These are phyloP conservation scores for Platypus cylindrus DNA, from an alignment of 2,888 invertebrate species.

Conservation along the genomic window DNA sequence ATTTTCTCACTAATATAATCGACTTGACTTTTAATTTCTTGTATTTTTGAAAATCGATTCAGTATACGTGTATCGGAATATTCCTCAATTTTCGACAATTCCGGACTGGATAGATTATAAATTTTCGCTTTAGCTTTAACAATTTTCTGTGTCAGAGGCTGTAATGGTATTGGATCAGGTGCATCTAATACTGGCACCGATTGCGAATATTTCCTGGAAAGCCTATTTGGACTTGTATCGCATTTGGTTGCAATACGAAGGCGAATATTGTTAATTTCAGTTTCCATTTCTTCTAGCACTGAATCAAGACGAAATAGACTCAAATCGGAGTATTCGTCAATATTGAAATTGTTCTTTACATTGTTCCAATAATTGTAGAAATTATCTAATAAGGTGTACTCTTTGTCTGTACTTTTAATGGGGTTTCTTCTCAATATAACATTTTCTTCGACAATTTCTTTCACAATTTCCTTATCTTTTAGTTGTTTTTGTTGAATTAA, in stretches of 20 bases:
- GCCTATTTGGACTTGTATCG: slow-evolving; percentile 8
- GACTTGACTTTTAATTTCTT: slow-evolving; percentile 19
- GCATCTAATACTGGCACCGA: slow-evolving; percentile 12
- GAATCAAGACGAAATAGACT: slow-evolving; percentile 15
- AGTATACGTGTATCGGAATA: slow-evolving; percentile 6
- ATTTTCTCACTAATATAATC: slow-evolving; percentile 20
- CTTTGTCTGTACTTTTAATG: slow-evolving; percentile 12
- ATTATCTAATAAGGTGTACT: slow-evolving; percentile 13
- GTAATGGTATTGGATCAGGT: slow-evolving; percentile 6
- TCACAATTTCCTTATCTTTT: no score
- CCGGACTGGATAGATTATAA: slow-evolving; percentile 14
- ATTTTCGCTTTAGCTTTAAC: slow-evolving; percentile 16
- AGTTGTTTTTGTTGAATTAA: slow-evolving; percentile 8
- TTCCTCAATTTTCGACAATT: slow-evolving; percentile 10
- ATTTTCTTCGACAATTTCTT: slow-evolving; percentile 15
- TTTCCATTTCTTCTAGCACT: slow-evolving; percentile 14
- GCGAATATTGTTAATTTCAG: slow-evolving; percentile 13
- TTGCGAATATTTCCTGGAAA: slow-evolving; percentile 10
- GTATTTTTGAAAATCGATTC: slow-evolving; percentile 16
- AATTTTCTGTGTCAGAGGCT: slow-evolving; percentile 11
- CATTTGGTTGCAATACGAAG: slow-evolving; percentile 12
- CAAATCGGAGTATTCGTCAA: slow-evolving; percentile 12
- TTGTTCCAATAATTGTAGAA: slow-evolving; percentile 16
- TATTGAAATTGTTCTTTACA: slow-evolving; percentile 12
- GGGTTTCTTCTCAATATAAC: slow-evolving; percentile 13